phyloP scores from a whole-genome alignment of 2,888 invertebrate species.

The Lottia scabra region DNA sequence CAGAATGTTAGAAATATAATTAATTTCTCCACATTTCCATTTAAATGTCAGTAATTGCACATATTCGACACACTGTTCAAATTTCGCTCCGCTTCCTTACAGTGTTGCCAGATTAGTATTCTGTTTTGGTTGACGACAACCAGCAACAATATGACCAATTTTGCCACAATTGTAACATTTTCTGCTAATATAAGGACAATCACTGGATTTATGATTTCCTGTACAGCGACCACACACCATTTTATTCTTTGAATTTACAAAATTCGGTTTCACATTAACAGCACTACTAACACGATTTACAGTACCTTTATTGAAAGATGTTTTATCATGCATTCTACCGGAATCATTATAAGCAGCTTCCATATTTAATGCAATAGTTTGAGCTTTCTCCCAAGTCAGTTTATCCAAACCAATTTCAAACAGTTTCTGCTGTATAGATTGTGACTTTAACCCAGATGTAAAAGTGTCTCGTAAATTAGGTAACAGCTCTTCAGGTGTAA shows the following conservation, averaged over 20 bases:
- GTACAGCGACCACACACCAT: not conserved
- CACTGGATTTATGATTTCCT: not conserved
- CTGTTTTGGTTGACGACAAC: too few relatives aligned
- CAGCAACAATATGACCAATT: too few relatives aligned
- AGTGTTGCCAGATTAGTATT: too few relatives aligned
- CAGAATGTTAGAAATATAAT: too few relatives aligned
- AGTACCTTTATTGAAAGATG: not conserved
- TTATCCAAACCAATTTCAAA: slow-evolving; percentile 2
- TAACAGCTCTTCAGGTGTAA: not conserved
- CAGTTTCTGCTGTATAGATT: not conserved
- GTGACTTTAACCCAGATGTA: too few relatives aligned
- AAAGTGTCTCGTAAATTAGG: not conserved
- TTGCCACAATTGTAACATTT: not conserved
- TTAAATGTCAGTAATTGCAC: too few relatives aligned
- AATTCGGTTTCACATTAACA: not conserved
- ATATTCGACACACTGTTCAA: too few relatives aligned
- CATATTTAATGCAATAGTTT: not conserved
- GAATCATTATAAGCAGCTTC: too few relatives aligned
- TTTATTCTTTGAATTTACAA: not conserved
- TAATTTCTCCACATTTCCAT: too few relatives aligned
- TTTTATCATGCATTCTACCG: too few relatives aligned
- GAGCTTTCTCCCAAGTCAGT: not conserved
- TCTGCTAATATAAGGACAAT: not conserved
- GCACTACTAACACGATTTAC: not conserved
- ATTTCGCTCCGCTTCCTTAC: too few relatives aligned